phyloP scores from a whole-genome alignment of 2,888 invertebrate genomes.

The Drosophila setosimentum region DNA sequence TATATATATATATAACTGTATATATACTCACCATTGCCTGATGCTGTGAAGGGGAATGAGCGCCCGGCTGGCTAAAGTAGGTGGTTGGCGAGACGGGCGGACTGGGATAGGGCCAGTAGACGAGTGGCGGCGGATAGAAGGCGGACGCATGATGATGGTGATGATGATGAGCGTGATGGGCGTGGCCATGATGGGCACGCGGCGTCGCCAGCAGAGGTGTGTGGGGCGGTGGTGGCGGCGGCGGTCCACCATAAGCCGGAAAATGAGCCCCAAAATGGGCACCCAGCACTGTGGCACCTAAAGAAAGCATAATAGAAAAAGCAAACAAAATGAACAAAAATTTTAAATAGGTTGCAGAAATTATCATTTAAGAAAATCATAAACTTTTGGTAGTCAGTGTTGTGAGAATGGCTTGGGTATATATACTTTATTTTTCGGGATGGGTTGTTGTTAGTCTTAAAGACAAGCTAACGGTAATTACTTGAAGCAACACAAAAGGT shows the following conservation, averaged over 20 bases:
- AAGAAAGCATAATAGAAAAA: conserved; percentile 1
- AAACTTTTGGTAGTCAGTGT: conserved; percentile 55
- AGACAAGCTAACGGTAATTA: conserved; percentile 34
- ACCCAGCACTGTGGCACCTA: conserved; percentile 88
- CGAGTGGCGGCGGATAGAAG: conserved; percentile 89
- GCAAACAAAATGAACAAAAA: not conserved
- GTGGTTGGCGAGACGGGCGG: conserved; percentile 97
- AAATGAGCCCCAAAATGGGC: conserved; percentile 84
- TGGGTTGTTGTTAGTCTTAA: conserved; percentile 40
- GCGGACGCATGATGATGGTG: conserved; percentile 86
- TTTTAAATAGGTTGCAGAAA: conserved; percentile 1
- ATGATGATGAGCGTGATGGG: conserved; percentile 86
- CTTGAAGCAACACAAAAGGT: conserved; percentile 39
- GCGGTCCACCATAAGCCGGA: conserved; percentile 85
- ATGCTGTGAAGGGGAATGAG: conserved; percentile 84
- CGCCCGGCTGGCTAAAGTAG: conserved; percentile 89
- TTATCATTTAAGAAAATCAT: conserved; percentile 6
- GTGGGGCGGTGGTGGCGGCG: conserved; percentile 81
- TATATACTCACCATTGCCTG: conserved; percentile 78
- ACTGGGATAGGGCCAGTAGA: conserved; percentile 98
- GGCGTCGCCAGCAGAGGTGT: conserved; percentile 83
- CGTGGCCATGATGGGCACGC: conserved; percentile 84
- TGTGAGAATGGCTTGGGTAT: conserved; percentile 68
- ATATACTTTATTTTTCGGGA: conserved; percentile 19
- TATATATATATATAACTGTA: conserved; percentile 6